These are phyloP conservation scores for Oriolus oriolus DNA, from an alignment of 2,113 vertebrate genomes.

Conservation along the genomic window DNA sequence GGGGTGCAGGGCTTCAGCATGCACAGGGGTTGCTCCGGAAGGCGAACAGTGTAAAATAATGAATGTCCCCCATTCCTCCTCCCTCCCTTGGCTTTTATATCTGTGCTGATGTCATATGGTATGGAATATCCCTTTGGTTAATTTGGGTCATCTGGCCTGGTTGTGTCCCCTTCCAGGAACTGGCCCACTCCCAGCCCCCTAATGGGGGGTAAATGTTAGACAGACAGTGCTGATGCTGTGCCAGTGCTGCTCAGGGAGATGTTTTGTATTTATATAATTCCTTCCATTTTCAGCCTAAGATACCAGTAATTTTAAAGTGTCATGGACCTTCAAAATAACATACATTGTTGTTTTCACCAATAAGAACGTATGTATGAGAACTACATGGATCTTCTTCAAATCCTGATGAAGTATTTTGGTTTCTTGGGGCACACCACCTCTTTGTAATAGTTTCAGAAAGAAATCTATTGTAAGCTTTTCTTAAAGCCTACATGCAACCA, in stretches of 20 bases:
- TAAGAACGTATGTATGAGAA: not conserved
- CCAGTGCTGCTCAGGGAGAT: not conserved
- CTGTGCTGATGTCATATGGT: not conserved
- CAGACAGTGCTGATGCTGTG: not conserved
- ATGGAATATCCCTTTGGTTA: not conserved
- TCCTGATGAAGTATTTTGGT: not conserved
- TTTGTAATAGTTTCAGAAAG: not conserved
- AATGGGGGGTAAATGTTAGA: not conserved
- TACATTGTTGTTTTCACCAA: not conserved
- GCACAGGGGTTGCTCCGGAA: not conserved
- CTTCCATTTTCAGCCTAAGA: not conserved
- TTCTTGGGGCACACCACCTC: not conserved
- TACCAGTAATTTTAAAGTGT: not conserved
- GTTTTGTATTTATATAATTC: not conserved
- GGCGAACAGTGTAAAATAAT: not conserved
- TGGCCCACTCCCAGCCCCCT: not conserved
- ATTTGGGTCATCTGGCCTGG: not conserved
- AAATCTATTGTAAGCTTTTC: not conserved
- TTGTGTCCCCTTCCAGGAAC: not conserved
- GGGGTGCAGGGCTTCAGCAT: not conserved
- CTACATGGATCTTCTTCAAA: not conserved
- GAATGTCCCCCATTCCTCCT: rapidly evolving
- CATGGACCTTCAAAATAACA: not conserved
- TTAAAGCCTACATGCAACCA: not conserved
- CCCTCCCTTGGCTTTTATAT: not conserved